These are phyloP conservation scores for Drosophila ogumai DNA, from an alignment of 1,140 invertebrate species.

Conservation along the genomic window DNA sequence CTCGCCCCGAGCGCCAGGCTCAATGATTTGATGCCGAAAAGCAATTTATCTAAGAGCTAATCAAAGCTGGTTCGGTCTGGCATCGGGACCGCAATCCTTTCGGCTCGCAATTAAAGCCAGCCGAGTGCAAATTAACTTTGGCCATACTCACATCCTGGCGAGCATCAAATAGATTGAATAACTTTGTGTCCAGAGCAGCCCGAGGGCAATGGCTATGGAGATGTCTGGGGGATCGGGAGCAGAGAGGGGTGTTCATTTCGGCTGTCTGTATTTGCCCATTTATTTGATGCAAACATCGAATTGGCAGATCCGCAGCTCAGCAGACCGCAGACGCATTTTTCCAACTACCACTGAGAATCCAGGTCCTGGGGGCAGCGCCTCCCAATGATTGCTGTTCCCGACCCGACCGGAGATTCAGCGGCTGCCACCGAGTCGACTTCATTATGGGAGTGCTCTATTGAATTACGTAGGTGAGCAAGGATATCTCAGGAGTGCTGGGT, in stretches of 20 bases:
- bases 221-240: background rate
- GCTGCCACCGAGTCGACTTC: constrained; percentile 65
- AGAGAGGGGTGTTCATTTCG: constrained; percentile 9
- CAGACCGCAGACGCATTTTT: constrained; percentile 62
- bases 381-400: constrained; percentile 40
- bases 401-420: constrained; percentile 10
- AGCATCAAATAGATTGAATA: constrained; percentile 73
- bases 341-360: constrained; percentile 32
- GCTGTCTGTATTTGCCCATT: constrained; percentile 66
- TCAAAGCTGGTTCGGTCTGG: constrained; percentile 47
- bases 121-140: constrained; percentile 50
- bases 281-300: constrained; percentile 56
- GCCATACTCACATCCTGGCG: constrained; percentile 10
- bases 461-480: constrained; percentile 55
- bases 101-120: constrained; percentile 55
- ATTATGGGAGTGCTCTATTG: constrained; percentile 65
- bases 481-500: constrained; percentile 19
- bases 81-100: constrained; percentile 52
- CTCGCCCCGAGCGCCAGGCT: background rate
- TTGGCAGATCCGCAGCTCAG: constrained; percentile 19
- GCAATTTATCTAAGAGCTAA: constrained; percentile 77
- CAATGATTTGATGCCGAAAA: constrained; percentile 52
- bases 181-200: constrained; percentile 26
- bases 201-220: background rate
- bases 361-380: background rate